Evolutionary conservation across 2,888 invertebrate species (phyloP), one percentile per base, ranked within the genome.

Genomic region (Cosmorhoe ocellata): DNA sequence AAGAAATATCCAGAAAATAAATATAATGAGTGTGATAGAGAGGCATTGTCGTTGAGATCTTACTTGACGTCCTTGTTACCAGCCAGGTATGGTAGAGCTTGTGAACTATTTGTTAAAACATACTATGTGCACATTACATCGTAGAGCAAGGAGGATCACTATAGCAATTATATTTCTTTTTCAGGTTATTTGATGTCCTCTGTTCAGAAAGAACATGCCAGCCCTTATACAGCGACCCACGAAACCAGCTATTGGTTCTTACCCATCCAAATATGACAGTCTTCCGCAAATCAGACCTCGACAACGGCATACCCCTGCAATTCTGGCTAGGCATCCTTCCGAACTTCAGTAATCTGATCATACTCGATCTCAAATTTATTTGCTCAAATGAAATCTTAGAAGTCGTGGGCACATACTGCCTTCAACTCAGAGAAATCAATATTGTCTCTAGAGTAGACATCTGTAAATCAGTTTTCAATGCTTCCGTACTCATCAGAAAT

Each of bases 111-210:
- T n/a, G n/a, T n/a, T n/a, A n/a, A n/a, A n/a, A n/a, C n/a, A n/a
- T n/a, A n/a, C n/a, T n/a, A n/a, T n/a, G n/a, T n/a, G n/a, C n/a
- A n/a, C n/a, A n/a, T n/a, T 26, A 7, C 7, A 26, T 8, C 7
- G 10, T 27, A n/a, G 24, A 6, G 1, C 13, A 18, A 11, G 11
- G 8, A n/a, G 30, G 18, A 7, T 10, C 22, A 38, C 32, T 39
- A 38, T 28, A 27, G 28, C 44, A 42, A 51, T 58, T 14, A 32
- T 2, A 13, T 58, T 66, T 50, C 48, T 69, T 64, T 87, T 88
- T 57, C 88, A 91, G 90, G 79, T 83, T 90, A 78, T 90, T 90
- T 61, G 89, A 90, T 79, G 78, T 85, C 74, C 84, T 91, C 73
- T 90, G 91, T 83, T 81, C 83, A 59, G 79, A 86, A 73, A 74